Conservation (phyloP, 64 coral and sea anemone genomes). For the Trachythela sp. region DNA sequence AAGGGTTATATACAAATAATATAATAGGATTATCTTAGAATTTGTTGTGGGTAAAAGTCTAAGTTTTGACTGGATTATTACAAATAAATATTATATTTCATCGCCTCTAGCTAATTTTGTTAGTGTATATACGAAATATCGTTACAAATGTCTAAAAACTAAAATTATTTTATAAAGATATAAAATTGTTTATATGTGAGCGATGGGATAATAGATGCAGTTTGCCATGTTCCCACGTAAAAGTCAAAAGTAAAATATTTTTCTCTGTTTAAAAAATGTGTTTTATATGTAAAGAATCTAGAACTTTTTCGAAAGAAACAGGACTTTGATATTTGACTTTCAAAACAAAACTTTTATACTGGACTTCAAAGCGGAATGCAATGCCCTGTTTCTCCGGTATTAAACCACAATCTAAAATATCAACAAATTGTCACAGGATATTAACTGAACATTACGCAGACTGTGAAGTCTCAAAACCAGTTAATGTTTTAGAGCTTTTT, state of each 20-base stretch:
- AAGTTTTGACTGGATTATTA: background rate
- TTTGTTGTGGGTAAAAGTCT: background rate
- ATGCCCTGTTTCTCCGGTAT: background rate
- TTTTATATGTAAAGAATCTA: background rate
- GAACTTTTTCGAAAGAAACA: background rate
- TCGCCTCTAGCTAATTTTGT: background rate
- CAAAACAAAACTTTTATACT: background rate
- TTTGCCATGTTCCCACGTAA: background rate
- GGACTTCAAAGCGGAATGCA: background rate
- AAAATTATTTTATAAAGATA: background rate
- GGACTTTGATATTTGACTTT: background rate
- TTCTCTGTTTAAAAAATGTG: background rate
- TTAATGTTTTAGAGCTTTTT: background rate
- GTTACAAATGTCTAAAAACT: background rate
- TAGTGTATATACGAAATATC: background rate
- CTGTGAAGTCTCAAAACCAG: background rate
- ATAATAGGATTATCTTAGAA: background rate
- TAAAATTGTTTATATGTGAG: background rate
- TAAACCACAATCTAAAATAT: background rate
- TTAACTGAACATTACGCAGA: background rate
- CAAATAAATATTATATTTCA: background rate
- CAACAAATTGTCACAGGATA: background rate
- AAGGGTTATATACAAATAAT: background rate
- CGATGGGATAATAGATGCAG: background rate
- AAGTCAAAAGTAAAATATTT: background rate